Evolutionary conservation across 2,888 invertebrate species (phyloP).

Genomic region (Drosophila kanekoi): DNA sequence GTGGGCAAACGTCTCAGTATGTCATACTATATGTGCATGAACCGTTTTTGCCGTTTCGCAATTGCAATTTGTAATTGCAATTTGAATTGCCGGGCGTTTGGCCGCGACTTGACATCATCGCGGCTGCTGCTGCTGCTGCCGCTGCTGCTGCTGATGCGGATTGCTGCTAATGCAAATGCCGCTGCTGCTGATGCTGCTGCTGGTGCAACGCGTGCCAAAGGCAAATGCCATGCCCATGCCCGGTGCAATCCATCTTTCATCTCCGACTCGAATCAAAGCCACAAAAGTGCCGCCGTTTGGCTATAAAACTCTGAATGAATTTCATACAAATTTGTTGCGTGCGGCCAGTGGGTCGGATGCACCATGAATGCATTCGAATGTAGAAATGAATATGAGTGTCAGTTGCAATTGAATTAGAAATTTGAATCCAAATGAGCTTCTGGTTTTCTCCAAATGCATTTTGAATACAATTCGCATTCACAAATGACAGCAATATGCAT

Average conservation of each 20-base stretch:
- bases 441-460: conserved; percentile 17
- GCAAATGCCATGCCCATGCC: conserved; percentile 37
- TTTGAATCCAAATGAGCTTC: conserved; percentile 1
- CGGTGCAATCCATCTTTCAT: conserved; percentile 26
- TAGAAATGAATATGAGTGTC: conserved; percentile 23
- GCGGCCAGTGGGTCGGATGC: conserved; percentile 14
- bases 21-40: conserved; percentile 24
- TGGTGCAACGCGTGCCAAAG: conserved; percentile 53
- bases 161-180: conserved; percentile 33
- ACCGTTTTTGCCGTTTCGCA: conserved; percentile 24
- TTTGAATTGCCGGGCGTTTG: conserved; percentile 52
- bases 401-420: conserved; percentile 9
- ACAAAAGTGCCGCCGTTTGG: conserved; percentile 58
- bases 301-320: conserved; percentile 65
- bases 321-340: conserved; percentile 52
- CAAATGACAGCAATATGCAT: background rate
- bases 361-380: conserved; percentile 29
- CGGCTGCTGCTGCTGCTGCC: conserved; percentile 15
- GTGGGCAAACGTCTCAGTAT: conserved; percentile 20
- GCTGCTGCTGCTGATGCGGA: conserved; percentile 21
- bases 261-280: conserved; percentile 30
- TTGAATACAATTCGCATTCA: conserved; percentile 30
- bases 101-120: conserved; percentile 68
- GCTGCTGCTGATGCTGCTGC: conserved; percentile 22
- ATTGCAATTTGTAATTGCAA: conserved; percentile 75